These are phyloP conservation scores for Synergus itoensis DNA, from an alignment of 2,888 invertebrate species.

Conservation along the genomic window DNA sequence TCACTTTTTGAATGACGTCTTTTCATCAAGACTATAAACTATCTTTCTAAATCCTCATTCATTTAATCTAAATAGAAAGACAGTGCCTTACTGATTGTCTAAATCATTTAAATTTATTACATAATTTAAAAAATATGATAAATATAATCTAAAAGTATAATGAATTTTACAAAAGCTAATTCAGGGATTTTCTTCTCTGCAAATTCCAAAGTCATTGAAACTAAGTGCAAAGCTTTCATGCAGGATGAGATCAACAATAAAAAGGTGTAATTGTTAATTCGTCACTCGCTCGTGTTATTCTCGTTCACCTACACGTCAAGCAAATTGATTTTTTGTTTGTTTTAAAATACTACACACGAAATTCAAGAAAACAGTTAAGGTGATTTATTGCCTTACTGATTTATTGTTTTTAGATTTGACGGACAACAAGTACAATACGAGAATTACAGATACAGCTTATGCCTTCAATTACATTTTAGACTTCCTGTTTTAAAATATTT, in stretches of 20 bases:
- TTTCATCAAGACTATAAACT: background rate
- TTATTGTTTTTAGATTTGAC: no score
- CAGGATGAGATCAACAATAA: background rate
- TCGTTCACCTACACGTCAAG: no score
- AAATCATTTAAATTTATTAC: background rate
- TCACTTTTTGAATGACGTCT: constrained; percentile 28
- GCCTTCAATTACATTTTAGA: no score
- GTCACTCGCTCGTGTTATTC: background rate
- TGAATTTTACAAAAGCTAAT: background rate
- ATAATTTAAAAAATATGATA: no score
- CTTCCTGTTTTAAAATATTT: no score
- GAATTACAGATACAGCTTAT: no score
- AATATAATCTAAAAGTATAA: no score
- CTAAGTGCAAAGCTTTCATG: background rate
- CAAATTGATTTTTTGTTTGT: background rate
- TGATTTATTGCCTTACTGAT: background rate
- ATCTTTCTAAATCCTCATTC: constrained; percentile 16
- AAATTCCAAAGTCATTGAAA: background rate
- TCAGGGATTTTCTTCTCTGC: background rate
- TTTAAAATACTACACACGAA: background rate
- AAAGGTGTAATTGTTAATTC: background rate
- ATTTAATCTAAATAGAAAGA: background rate
- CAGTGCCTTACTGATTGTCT: background rate
- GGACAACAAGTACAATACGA: no score
- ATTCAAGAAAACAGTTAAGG: background rate